Conservation (phyloP, 2,888 invertebrate genomes). For the Xylota sylvarum region DNA sequence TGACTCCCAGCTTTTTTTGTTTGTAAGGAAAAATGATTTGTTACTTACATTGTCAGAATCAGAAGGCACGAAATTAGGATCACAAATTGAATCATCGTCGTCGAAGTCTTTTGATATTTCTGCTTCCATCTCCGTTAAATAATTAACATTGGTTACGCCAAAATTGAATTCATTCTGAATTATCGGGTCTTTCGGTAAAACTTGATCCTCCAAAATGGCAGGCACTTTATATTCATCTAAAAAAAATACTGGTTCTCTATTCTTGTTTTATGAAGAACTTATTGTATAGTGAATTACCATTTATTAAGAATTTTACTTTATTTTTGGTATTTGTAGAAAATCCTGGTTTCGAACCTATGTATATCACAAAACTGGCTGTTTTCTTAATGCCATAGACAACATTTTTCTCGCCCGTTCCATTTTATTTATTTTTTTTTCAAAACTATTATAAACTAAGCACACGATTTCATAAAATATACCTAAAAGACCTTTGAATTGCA, state of each 20-base stretch:
- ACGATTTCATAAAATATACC: background rate
- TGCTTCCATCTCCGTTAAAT: background rate
- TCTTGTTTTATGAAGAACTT: background rate
- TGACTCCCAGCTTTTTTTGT: conserved; percentile 1
- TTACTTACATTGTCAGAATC: conserved; percentile 17
- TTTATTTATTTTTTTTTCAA: background rate
- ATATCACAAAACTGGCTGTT: background rate
- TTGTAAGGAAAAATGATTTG: background rate
- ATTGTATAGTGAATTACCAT: background rate
- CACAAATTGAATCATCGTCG: conserved; percentile 19
- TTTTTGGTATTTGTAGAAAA: background rate
- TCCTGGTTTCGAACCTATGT: background rate
- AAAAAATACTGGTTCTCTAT: background rate
- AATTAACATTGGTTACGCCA: conserved; percentile 5
- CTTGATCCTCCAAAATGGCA: background rate
- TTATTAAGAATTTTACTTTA: background rate
- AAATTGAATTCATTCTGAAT: background rate
- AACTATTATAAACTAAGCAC: background rate
- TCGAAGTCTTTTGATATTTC: background rate
- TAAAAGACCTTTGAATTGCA: no score
- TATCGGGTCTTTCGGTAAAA: background rate
- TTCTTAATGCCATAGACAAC: background rate
- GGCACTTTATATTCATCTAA: background rate
- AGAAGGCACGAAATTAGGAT: conserved; percentile 3
- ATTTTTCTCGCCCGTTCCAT: conserved; percentile 9